Evolutionary conservation across 2,797 vertebrate genomes (phyloP).

Genomic region (Geotrypetes seraphini): DNA sequence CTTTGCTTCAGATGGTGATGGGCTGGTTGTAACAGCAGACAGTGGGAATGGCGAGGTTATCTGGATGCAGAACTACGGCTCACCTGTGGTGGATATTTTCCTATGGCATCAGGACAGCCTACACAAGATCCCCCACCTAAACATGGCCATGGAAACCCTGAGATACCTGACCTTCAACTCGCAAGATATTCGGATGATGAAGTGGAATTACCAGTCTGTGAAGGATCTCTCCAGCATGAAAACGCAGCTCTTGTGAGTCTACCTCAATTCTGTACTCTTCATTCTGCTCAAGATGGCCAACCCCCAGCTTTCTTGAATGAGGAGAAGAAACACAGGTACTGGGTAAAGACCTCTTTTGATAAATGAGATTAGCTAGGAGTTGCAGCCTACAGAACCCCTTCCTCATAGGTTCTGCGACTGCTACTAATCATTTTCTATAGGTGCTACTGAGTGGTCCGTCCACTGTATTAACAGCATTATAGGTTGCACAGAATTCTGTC

Average conservation of each 20-base stretch:
- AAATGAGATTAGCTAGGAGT: too few relatives aligned
- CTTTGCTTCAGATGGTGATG: conserved; percentile 80
- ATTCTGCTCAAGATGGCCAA: rapidly evolving
- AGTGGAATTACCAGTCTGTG: conserved; percentile 68
- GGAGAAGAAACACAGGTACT: too few relatives aligned
- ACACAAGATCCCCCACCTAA: conserved; percentile 75
- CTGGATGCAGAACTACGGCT: conserved; percentile 88
- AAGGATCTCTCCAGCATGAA: conserved; percentile 69
- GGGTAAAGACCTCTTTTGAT: too few relatives aligned
- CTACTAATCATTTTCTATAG: too few relatives aligned
- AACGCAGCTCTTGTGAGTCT: conserved; percentile 73
- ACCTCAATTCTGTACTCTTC: too few relatives aligned
- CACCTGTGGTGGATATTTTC: conserved; percentile 81
- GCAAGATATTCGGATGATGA: conserved; percentile 62
- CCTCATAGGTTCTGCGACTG: too few relatives aligned
- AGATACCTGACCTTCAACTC: conserved; percentile 85
- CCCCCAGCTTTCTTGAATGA: too few relatives aligned
- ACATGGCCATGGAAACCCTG: conserved; percentile 82
- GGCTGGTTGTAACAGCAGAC: conserved; percentile 84
- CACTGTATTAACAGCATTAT: too few relatives aligned
- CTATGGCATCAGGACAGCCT: conserved; percentile 83
- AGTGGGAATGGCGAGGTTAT: conserved; percentile 74
- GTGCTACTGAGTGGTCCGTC: too few relatives aligned
- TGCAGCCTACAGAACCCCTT: too few relatives aligned
- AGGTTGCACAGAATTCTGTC: too few relatives aligned